A percentile compares a stretch with the other conserved stretches of the same genome.
phyloP scores from a whole-genome alignment of 2,797 vertebrate species.

The Ctenosaura bakeri region DNA sequence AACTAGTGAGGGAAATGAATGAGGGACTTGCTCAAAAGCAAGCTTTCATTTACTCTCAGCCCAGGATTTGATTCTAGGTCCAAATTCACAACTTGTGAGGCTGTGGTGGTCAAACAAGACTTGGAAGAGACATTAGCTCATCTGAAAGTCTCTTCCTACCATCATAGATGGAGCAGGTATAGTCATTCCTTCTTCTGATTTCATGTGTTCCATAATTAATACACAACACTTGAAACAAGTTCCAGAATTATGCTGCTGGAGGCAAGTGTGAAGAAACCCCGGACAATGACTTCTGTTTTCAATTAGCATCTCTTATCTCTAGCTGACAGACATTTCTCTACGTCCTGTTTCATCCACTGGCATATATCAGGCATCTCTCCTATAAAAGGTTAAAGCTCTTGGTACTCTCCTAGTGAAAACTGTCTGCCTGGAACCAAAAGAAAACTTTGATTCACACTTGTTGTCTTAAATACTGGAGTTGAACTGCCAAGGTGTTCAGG shows the following conservation, averaged over 20 bases:
- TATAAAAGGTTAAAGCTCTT: not conserved
- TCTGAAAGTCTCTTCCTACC: no score
- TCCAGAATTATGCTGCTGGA: not conserved
- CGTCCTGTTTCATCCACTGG: not conserved
- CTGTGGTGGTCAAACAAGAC: not conserved
- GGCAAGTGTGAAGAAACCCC: not conserved
- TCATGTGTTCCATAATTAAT: not conserved
- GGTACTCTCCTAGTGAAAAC: not conserved
- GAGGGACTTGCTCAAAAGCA: not conserved
- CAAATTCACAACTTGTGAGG: not conserved
- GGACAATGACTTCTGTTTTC: not conserved
- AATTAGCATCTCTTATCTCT: not conserved
- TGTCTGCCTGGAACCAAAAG: not conserved
- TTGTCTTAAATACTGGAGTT: not conserved
- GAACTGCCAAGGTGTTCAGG: not conserved
- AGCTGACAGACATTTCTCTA: not conserved
- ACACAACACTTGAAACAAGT: no score
- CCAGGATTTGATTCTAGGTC: not conserved
- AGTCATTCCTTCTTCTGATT: not conserved
- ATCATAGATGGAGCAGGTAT: not conserved
- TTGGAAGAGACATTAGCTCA: not conserved
- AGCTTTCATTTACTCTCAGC: not conserved
- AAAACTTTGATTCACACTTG: not conserved
- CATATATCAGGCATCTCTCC: not conserved
- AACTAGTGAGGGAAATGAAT: no score